Base-by-base conservation (phyloP, 2,888 invertebrate genomes). In the Abrostola triplasia region DNA sequence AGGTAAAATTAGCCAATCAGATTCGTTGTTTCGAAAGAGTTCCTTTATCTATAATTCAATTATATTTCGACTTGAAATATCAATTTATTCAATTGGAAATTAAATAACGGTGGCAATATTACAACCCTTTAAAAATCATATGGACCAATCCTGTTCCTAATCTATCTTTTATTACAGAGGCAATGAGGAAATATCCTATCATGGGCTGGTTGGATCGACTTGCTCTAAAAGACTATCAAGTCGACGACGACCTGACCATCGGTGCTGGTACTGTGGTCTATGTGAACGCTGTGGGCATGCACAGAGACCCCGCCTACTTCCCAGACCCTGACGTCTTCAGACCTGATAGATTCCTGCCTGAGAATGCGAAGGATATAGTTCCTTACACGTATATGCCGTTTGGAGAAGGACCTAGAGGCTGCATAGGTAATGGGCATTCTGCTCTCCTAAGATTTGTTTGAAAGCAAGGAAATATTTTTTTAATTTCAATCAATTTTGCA, bases 371-470 rank as follows among this genome's bases (percentile, higher is more conserved):
- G 0, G 90, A 91, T 10, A 79, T 88, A 36, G 56, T 69, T 2
- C 85, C 86, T 0, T 87, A 83, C n/a, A 81, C 84, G 0, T 95
- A 91, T 54, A 62, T 95, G 64, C 95, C 96, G 0, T 96, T 96
- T 71, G 96, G 96, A 0, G 75, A 92, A 11, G 96, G 96, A 9
- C 96, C 95, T 0, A 92, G 96, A 59, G 94, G 88, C 79, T 96
- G 96, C 74, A 95, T 96, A 60, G 96, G 96, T 90, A 75, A 80
- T 59, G 13, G 36, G 6, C 38, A 8, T 38, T n/a, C 37, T 10
- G 10, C n/a, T n/a, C 37, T 10, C 11, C n/a, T 40, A 8, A 5
- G 8, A 36, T 51, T 54, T 54, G 6, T 6, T 6, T 8, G 9
- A 13, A 5, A 13, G 6, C 13, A 24, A 24, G 24, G 4, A 24